Conservation (phyloP, 35 echinoderm and acorn worm genomes). For the Apostichopus californicus region DNA sequence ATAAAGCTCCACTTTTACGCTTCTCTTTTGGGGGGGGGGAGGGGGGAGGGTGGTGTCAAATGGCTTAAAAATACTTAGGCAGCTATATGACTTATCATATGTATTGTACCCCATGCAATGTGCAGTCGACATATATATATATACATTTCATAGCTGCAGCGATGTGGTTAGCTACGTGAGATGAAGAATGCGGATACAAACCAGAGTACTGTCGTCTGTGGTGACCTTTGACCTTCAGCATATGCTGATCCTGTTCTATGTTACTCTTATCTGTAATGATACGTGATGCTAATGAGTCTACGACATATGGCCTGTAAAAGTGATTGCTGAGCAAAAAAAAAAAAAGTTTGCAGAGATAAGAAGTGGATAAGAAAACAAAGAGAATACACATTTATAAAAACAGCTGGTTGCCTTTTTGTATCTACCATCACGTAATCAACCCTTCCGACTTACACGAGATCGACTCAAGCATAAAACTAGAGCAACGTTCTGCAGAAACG, state of each 20-base stretch:
- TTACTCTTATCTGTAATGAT: conserved; percentile 37
- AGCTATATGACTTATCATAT: neutral
- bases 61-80: too few relatives aligned
- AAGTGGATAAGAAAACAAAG: neutral
- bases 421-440: too few relatives aligned
- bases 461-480: too few relatives aligned
- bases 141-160: neutral
- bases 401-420: too few relatives aligned
- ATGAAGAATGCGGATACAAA: neutral
- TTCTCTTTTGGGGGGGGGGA: too few relatives aligned
- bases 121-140: neutral
- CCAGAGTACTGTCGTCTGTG: conserved; percentile 51
- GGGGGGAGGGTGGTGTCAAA: too few relatives aligned
- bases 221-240: conserved; percentile 43
- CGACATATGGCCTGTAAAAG: neutral
- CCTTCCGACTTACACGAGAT: too few relatives aligned
- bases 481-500: too few relatives aligned
- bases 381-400: neutral
- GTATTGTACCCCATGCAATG: neutral
- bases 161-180: neutral
- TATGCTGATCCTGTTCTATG: conserved; percentile 37
- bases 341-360: neutral
- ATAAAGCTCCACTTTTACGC: too few relatives aligned
- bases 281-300: neutral
- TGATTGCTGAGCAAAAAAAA: neutral